Evolutionary conservation across 2,113 vertebrate genomes (phyloP), one percentile per base, ranked within the genome.

Genomic region (Mastomys coucha): DNA sequence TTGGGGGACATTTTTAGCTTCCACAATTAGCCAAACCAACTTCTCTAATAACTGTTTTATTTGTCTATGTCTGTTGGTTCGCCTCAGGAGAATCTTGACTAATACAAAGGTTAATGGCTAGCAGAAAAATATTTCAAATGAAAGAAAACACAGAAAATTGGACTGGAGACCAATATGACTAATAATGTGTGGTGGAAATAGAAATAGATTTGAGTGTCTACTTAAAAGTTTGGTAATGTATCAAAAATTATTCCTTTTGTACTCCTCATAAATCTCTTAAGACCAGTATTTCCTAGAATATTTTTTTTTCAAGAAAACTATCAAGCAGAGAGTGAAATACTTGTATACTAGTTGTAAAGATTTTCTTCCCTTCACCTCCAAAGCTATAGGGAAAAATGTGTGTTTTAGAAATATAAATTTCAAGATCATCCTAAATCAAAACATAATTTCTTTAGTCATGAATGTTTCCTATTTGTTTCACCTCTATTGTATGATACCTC

Each of bases 391-490:
- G n/a, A 0, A 60, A 88, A 75, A 81, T 84, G 72, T 85, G 84
- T 94, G 36, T 87, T 94, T 94, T 91, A 81, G 51, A 95, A 81
- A 89, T 45, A 89, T 73, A 97, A 76, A 82, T 81, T 91, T 2
- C 12, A 81, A 7, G 5, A 24, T 70, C 88, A 76, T 39, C 88
- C 88, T n/a, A 91, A 94, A 26, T n/a, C 31, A 80, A 31, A 31
- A 26, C 26, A 8, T 84, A 93, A 56, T 51, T 7, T 63, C 2
- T 78, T 94, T 70, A 7, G 28, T 85, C 91, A 56, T 80, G 82
- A 94, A 65, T 45, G 69, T 76, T 89, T 88, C n/a, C 75, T 90
- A 1, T 70, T 95, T 84, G 28, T 92, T 31, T 91, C 51, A 75
- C 58, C 13, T 78, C 33, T 90, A 16, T 75, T 42, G 1, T 20